These are phyloP conservation scores for Rhynchotus rufescens DNA, from an alignment of 2,797 vertebrate genomes.

Conservation along the genomic window DNA sequence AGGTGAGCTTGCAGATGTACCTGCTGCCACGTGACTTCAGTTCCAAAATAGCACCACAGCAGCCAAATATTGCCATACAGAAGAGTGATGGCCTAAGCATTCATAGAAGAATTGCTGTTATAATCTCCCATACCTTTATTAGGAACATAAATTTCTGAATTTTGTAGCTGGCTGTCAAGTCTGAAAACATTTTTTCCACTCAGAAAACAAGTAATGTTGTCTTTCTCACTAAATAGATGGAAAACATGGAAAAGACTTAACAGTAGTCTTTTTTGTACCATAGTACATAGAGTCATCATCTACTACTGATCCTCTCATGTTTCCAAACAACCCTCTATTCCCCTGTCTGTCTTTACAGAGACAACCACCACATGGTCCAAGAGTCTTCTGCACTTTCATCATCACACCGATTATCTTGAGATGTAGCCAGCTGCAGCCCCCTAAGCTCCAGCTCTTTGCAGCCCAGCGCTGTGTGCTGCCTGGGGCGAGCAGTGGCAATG, in stretches of 20 bases:
- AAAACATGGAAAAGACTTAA: not conserved
- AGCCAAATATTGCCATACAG: not conserved
- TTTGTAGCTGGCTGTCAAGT: not conserved
- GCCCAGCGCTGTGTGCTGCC: not conserved
- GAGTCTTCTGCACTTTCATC: constrained; percentile 14
- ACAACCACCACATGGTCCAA: not conserved
- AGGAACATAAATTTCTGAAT: not conserved
- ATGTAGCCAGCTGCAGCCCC: constrained; percentile 27
- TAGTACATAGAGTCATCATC: not conserved
- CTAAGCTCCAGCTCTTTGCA: constrained; percentile 6
- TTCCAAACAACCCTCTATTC: not conserved
- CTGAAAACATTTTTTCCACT: not conserved
- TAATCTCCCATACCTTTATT: not conserved
- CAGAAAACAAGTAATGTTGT: not conserved
- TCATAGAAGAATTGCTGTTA: not conserved
- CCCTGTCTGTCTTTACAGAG: not conserved
- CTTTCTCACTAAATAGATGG: not conserved
- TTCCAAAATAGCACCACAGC: not conserved
- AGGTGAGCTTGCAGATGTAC: not conserved
- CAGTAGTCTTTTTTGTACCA: not conserved
- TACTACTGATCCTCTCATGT: not conserved
- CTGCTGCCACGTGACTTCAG: not conserved
- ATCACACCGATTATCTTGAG: not conserved
- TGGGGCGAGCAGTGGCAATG: not conserved
- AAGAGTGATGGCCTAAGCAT: not conserved